These are phyloP conservation scores for Carcharodon carcharias DNA, from an alignment of 2,797 vertebrate genomes.

Conservation along the genomic window DNA sequence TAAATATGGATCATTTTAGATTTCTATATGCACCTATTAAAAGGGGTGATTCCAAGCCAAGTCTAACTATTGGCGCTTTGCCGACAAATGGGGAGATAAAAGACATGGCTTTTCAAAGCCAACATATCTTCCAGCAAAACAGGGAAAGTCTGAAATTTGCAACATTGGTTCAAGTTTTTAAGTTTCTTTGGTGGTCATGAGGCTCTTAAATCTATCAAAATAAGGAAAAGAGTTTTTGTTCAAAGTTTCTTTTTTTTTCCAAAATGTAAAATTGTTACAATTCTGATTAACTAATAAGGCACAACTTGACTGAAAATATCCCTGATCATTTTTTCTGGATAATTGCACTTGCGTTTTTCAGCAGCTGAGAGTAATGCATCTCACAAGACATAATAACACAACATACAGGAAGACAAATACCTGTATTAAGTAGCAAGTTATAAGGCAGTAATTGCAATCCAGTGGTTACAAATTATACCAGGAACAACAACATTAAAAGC, in stretches of 20 bases:
- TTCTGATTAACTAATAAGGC: background rate
- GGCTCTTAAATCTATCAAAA: background rate
- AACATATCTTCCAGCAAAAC: background rate
- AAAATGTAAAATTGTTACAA: background rate
- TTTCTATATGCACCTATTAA: background rate
- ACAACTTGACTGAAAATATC: background rate
- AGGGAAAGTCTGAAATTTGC: background rate
- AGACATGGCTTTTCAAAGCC: background rate
- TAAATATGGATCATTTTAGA: background rate
- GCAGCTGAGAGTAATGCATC: background rate
- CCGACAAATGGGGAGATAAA: background rate
- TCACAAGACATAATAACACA: background rate
- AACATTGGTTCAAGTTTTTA: background rate
- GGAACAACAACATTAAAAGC: background rate
- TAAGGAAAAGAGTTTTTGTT: background rate
- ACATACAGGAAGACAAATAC: background rate
- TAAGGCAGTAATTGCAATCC: background rate
- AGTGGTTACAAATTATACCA: background rate
- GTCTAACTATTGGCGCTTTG: background rate
- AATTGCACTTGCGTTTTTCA: background rate
- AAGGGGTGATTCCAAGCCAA: background rate
- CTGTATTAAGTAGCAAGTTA: background rate
- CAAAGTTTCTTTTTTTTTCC: background rate
- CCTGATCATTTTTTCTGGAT: background rate
- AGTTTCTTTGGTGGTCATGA: background rate